Base-by-base conservation (phyloP, 1,140 invertebrate species). In the Mya arenaria region DNA sequence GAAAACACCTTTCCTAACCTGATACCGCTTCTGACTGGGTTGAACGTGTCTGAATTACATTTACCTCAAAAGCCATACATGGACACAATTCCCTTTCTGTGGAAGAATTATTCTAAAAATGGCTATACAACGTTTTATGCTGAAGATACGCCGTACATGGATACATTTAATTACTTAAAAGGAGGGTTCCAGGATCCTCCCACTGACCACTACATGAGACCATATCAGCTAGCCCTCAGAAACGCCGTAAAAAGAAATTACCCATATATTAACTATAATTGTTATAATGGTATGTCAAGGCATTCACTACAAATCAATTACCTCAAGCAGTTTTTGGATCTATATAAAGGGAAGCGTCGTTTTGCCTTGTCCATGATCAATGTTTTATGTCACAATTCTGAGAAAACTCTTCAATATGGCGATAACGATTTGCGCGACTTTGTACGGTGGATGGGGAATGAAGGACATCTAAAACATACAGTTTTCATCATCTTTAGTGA, bases 111-210 rank as follows among this genome's bases (percentile, higher is more conserved):
- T 84, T 89, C 90, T 0, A 23, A 85, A 0, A 56, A 84, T n/a
- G 93, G 93, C 0, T 94, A 94, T 75, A 63, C 85, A 10, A 94
- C 94, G 0, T 77, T 93, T n/a, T 94, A 90, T 69, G 91, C 89
- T 0, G 94, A 94, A 88, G 94, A 94, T 74, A 87, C 87, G 15
- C 91, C 93, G 0, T 69, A 77, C 25, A 93, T 94, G 32, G 91
- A 89, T 52, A 90, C 92, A 1, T 94, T 94, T 85, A 94, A 93
- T 58, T 93, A 91, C 56, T 69, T 77, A 0, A 91, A 90, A 79
- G 72, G 77, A 34, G 94, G 94, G 0, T 94, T 94, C 77, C 73
- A 82, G 0, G 52, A 86, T 0, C 88, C 89, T 8, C 93, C 94
- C 1, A 91, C 93, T 0, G 92, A 94, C 73, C 92, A 93, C 62